Conservation (phyloP, 1,140 invertebrate species). For the Nixonia krombeini region DNA sequence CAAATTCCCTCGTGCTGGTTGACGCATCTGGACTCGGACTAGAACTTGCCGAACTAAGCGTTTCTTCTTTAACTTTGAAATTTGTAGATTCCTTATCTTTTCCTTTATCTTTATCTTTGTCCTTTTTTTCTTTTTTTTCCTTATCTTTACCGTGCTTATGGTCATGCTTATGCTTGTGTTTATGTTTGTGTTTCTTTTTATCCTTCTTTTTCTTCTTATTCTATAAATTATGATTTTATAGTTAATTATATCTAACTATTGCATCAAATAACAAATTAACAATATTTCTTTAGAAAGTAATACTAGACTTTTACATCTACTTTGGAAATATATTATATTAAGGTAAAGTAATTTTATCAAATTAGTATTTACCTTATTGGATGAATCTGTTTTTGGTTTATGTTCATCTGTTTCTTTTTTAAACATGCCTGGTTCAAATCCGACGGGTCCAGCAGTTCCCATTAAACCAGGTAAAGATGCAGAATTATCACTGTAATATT, state of each 20-base stretch:
- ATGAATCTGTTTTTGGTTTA: slow-evolving; percentile 69
- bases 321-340: too few relatives aligned
- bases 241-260: too few relatives aligned
- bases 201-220: slow-evolving; percentile 87
- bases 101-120: slow-evolving; percentile 72
- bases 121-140: slow-evolving; percentile 67
- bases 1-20: slow-evolving; percentile 59
- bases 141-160: slow-evolving; percentile 75
- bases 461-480: slow-evolving; percentile 80
- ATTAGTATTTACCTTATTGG: slow-evolving; percentile 71
- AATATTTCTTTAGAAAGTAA: slow-evolving; percentile 31
- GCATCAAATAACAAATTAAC: too few relatives aligned
- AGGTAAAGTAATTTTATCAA: too few relatives aligned
- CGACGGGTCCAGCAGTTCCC: slow-evolving; percentile 77
- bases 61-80: slow-evolving; percentile 74
- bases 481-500: slow-evolving; percentile 84
- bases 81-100: slow-evolving; percentile 62
- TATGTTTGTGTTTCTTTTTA: slow-evolving; percentile 86
- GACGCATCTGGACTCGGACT: slow-evolving; percentile 73
- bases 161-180: slow-evolving; percentile 82
- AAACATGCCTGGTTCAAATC: slow-evolving; percentile 87
- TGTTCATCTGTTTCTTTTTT: slow-evolving; percentile 72
- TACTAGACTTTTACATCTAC: slow-evolving; percentile 7
- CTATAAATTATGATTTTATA: slow-evolving; percentile 65
- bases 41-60: slow-evolving; percentile 77